A percentile compares a stretch with the other conserved stretches of the same genome.
phyloP scores from a whole-genome alignment of 2,797 vertebrate species.

The Betta splendens region DNA sequence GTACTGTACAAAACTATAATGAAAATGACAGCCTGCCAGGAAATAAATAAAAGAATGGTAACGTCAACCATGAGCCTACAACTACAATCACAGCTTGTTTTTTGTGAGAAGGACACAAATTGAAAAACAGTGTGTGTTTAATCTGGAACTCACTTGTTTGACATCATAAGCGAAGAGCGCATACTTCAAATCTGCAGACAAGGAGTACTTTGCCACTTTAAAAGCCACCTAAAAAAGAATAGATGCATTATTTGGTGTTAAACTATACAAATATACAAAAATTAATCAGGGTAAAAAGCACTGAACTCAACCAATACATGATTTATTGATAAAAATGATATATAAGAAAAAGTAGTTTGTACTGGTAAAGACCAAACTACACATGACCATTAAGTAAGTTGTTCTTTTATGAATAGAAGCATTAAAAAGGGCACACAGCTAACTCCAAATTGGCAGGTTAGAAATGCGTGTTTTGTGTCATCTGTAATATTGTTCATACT shows the following conservation, averaged over 20 bases:
- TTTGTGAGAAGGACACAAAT: not conserved
- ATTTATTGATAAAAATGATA: no score
- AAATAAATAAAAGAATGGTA: slow-evolving; percentile 34
- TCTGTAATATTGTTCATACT: slow-evolving; percentile 8
- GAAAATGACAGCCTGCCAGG: slow-evolving; percentile 36
- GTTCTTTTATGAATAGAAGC: no score
- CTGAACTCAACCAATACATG: no score
- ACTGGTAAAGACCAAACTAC: no score
- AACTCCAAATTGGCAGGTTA: no score
- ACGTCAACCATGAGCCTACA: slow-evolving; percentile 10
- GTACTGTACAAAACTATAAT: slow-evolving; percentile 14
- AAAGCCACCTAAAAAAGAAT: slow-evolving; percentile 84
- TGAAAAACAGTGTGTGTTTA: not conserved
- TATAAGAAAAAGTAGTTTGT: no score
- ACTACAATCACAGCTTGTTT: slow-evolving; percentile 6
- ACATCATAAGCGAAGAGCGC: slow-evolving; percentile 95
- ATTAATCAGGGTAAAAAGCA: no score
- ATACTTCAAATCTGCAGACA: slow-evolving; percentile 92
- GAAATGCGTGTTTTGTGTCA: not conserved
- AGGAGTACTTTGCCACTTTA: slow-evolving; percentile 91
- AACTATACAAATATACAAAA: no score
- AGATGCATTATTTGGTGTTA: no score
- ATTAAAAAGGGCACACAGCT: no score
- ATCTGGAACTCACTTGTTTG: slow-evolving; percentile 83
- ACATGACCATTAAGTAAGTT: no score